Evolutionary conservation across 2,888 invertebrate genomes (phyloP).

Genomic region (Trichogramma dendrolimi): DNA sequence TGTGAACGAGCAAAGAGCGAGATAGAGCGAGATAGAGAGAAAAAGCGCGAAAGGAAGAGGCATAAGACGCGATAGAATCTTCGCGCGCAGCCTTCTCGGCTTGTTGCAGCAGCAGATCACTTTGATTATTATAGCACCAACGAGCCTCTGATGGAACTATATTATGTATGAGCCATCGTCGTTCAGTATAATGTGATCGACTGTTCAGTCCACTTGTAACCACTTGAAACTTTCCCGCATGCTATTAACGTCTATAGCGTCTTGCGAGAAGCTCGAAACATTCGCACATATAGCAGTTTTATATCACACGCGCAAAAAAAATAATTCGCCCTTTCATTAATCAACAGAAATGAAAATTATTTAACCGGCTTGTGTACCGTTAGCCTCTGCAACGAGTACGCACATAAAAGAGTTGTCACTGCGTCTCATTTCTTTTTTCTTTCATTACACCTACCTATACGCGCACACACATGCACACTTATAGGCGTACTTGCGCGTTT

Average conservation of each 20-base stretch:
- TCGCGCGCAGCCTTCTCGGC: background rate
- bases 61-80: too few relatives aligned
- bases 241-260: constrained; percentile 23
- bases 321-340: too few relatives aligned
- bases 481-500: constrained; percentile 8
- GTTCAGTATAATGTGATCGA: constrained; percentile 38
- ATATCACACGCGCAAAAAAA: too few relatives aligned
- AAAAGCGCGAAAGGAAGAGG: too few relatives aligned
- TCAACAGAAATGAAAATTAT: too few relatives aligned
- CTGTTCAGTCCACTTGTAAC: constrained; percentile 32
- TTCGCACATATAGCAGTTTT: too few relatives aligned
- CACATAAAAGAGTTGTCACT: constrained; percentile 19
- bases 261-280: too few relatives aligned
- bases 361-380: too few relatives aligned
- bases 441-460: constrained; percentile 17
- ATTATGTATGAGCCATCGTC: constrained; percentile 28
- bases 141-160: constrained; percentile 22
- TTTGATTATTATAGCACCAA: background rate
- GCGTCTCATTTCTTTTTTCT: background rate
- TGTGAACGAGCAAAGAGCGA: too few relatives aligned
- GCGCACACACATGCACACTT: constrained; percentile 2
- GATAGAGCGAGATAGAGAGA: too few relatives aligned
- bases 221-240: constrained; percentile 27
- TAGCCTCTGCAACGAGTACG: too few relatives aligned
- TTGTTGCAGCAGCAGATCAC: background rate